phyloP scores from a whole-genome alignment of 2,888 invertebrate species.

The Crocallis elinguaria region DNA sequence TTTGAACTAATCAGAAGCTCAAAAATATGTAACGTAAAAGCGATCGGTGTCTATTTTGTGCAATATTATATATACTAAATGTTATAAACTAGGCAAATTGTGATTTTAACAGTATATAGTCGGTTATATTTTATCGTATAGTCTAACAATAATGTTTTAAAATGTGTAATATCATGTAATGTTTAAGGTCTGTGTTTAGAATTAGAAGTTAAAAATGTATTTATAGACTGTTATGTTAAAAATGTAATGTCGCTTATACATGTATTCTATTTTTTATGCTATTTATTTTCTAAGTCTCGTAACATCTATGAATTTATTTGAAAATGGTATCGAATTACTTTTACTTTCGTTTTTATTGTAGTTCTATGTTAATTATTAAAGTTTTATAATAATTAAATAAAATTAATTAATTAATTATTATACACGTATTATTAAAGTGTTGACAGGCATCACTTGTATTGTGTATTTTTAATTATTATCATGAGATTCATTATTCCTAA shows the following conservation, averaged over 20 bases:
- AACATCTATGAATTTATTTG: conserved; percentile 18
- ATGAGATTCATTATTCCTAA: conserved; percentile 75
- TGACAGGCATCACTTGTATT: conserved; percentile 23
- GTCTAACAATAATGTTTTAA: conserved; percentile 70
- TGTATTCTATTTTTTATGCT: conserved; percentile 28
- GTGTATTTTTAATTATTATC: conserved; percentile 65
- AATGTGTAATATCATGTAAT: conserved; percentile 74
- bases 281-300: conserved; percentile 25
- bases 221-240: conserved; percentile 62
- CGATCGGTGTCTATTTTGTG: conserved; percentile 76
- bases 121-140: conserved; percentile 77
- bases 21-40: conserved; percentile 31
- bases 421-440: conserved; percentile 26
- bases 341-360: conserved; percentile 23
- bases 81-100: conserved; percentile 81
- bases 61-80: conserved; percentile 64
- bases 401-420: conserved; percentile 26
- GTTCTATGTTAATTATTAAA: conserved; percentile 29
- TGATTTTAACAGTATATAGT: conserved; percentile 83
- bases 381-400: conserved; percentile 18
- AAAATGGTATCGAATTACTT: conserved; percentile 16
- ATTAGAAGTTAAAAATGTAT: conserved; percentile 70
- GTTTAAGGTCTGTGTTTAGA: conserved; percentile 78
- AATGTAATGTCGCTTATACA: conserved; percentile 28
- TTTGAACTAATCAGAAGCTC: conserved; percentile 44